Percentiles rank a stretch among this genome's conserved stretches.
phyloP scores from a whole-genome alignment of 2,888 invertebrate genomes.

The Caenorhabditis sp. region DNA sequence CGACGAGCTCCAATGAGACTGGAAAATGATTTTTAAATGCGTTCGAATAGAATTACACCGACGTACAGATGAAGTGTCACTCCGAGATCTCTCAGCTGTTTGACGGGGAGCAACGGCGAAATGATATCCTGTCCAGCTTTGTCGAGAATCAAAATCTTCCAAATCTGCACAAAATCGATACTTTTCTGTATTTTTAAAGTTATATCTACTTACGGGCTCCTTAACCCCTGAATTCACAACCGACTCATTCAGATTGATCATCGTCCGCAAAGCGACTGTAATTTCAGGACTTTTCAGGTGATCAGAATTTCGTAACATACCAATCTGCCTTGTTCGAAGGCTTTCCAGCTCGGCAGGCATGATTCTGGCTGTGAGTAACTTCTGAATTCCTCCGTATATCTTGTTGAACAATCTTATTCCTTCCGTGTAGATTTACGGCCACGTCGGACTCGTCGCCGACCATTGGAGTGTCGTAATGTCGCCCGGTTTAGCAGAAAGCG shows the following conservation, averaged over 20 bases:
- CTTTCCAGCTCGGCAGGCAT: slow-evolving; percentile 63
- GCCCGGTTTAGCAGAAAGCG: too few relatives aligned
- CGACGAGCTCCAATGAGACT: slow-evolving; percentile 81
- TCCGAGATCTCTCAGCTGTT: slow-evolving; percentile 94
- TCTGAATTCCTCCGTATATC: slow-evolving; percentile 1
- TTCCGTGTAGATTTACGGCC: slow-evolving; percentile 54
- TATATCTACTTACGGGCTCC: slow-evolving; percentile 69
- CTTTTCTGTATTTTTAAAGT: neutral
- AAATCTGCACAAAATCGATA: slow-evolving; percentile 18
- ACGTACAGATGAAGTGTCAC: slow-evolving; percentile 95
- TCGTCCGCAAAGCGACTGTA: slow-evolving; percentile 75
- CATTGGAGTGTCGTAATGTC: too few relatives aligned
- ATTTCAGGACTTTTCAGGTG: neutral
- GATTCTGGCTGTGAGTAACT: neutral
- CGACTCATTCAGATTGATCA: slow-evolving; percentile 78
- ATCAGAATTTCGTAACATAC: slow-evolving; percentile 34
- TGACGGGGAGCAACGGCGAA: slow-evolving; percentile 94
- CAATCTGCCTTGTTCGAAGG: slow-evolving; percentile 67
- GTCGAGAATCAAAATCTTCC: slow-evolving; percentile 90
- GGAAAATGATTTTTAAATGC: slow-evolving; percentile 12
- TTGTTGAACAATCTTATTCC: slow-evolving; percentile 2
- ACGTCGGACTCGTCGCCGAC: too few relatives aligned
- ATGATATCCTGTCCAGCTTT: slow-evolving; percentile 97
- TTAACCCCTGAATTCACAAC: slow-evolving; percentile 71
- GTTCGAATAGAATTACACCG: neutral